Evolutionary conservation across 2,888 invertebrate genomes (phyloP).

Genomic region (Lasioglossum figueresi): DNA sequence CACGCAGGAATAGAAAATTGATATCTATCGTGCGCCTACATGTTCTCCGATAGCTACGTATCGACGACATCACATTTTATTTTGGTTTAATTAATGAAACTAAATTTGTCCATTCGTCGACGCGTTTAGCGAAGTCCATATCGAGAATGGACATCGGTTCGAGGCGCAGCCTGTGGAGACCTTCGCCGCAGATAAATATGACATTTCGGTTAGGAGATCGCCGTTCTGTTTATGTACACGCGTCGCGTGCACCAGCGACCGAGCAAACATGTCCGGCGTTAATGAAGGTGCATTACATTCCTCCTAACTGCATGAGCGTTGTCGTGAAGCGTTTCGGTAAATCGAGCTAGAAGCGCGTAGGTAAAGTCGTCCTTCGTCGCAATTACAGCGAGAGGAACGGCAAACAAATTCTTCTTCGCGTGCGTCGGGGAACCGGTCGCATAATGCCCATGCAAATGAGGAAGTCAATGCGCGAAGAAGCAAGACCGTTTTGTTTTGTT

Average conservation of each 20-base stretch:
- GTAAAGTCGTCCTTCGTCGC: background rate
- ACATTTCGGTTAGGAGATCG: slow-evolving; percentile 18
- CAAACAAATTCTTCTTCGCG: slow-evolving; percentile 18
- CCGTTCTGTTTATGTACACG: slow-evolving; percentile 22
- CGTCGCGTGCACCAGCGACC: background rate
- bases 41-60: no score
- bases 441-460: slow-evolving; percentile 18
- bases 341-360: slow-evolving; percentile 5
- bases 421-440: background rate
- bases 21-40: no score
- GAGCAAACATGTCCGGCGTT: slow-evolving; percentile 13
- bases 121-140: background rate
- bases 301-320: background rate
- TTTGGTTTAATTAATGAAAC: no score
- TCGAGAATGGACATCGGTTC: background rate
- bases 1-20: no score
- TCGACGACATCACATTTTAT: no score
- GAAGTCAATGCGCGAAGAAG: background rate
- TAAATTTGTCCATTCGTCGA: background rate
- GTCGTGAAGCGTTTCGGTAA: background rate
- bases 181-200: slow-evolving; percentile 15
- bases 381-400: background rate
- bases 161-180: background rate
- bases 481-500: background rate
- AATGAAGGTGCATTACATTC: slow-evolving; percentile 22